These are phyloP conservation scores for Mormyrus iriodes DNA, from an alignment of 2,113 vertebrate species.

Conservation along the genomic window DNA sequence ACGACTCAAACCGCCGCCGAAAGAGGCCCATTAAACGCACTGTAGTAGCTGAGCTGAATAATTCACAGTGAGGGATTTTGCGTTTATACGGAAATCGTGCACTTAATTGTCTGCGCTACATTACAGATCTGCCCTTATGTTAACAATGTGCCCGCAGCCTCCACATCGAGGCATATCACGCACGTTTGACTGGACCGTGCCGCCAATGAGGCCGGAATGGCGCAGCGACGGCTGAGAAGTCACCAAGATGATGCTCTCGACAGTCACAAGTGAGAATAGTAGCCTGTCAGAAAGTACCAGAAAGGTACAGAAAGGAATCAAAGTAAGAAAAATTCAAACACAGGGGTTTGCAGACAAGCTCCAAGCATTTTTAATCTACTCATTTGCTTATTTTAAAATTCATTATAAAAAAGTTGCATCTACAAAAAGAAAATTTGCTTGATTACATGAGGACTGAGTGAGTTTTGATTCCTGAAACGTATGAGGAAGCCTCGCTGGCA, in stretches of 20 bases:
- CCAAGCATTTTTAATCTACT: background rate
- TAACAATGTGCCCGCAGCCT: slow-evolving; percentile 97
- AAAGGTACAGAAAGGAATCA: background rate
- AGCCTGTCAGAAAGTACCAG: background rate
- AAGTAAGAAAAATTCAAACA: background rate
- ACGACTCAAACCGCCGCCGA: slow-evolving; percentile 93
- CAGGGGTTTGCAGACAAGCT: background rate
- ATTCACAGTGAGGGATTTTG: slow-evolving; percentile 99
- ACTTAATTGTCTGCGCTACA: slow-evolving; percentile 99
- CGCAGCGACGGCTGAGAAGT: slow-evolving; percentile 50
- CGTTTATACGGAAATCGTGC: slow-evolving; percentile 99
- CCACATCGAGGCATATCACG: slow-evolving; percentile 78
- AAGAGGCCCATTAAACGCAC: slow-evolving; percentile 98
- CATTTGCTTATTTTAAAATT: background rate
- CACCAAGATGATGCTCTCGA: background rate
- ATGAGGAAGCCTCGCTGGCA: no score
- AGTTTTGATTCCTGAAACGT: background rate
- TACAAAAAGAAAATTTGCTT: background rate
- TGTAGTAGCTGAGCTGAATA: slow-evolving; percentile 98
- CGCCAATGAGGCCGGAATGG: slow-evolving; percentile 70
- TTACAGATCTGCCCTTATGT: slow-evolving; percentile 99
- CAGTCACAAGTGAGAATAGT: background rate
- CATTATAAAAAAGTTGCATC: background rate
- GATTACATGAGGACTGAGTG: background rate
- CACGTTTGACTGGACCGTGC: slow-evolving; percentile 75